phyloP scores from a whole-genome alignment of 1,140 invertebrate species.

The Cydia splendana region DNA sequence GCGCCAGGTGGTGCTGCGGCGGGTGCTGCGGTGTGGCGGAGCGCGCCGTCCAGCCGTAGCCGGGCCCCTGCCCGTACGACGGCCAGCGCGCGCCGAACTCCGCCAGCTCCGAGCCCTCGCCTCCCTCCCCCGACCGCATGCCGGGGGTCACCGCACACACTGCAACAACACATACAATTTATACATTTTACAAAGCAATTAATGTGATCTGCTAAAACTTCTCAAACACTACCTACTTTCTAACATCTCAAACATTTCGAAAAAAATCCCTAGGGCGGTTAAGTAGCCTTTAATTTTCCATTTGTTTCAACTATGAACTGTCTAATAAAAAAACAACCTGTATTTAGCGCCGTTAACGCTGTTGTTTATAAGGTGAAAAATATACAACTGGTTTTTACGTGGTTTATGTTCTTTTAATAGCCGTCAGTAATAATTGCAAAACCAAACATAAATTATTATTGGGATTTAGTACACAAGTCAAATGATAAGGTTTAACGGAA shows the following conservation, averaged over 20 bases:
- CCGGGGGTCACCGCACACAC: slow-evolving; percentile 68
- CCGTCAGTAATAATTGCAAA: background rate
- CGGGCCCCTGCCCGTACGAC: slow-evolving; percentile 57
- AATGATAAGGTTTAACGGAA: too few relatives aligned
- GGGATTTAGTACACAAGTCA: background rate
- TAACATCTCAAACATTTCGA: too few relatives aligned
- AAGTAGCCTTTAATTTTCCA: too few relatives aligned
- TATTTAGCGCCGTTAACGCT: too few relatives aligned
- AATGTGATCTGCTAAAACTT: too few relatives aligned
- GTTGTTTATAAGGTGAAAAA: background rate
- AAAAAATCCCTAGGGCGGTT: too few relatives aligned
- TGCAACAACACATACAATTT: slow-evolving; percentile 42
- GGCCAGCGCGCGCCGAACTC: slow-evolving; percentile 75
- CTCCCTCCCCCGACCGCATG: slow-evolving; percentile 79
- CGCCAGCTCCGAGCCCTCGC: slow-evolving; percentile 77
- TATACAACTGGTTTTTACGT: background rate
- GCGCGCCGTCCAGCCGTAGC: slow-evolving; percentile 70
- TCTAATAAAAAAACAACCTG: too few relatives aligned
- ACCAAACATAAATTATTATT: background rate
- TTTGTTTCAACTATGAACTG: too few relatives aligned
- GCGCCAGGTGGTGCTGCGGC: slow-evolving; percentile 74
- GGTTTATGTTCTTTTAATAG: background rate
- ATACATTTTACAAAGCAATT: slow-evolving; percentile 6
- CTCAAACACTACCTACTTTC: too few relatives aligned
- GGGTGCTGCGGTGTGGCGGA: slow-evolving; percentile 76